phyloP scores from a whole-genome alignment of 2,113 vertebrate species.

The Fregata magnificens region DNA sequence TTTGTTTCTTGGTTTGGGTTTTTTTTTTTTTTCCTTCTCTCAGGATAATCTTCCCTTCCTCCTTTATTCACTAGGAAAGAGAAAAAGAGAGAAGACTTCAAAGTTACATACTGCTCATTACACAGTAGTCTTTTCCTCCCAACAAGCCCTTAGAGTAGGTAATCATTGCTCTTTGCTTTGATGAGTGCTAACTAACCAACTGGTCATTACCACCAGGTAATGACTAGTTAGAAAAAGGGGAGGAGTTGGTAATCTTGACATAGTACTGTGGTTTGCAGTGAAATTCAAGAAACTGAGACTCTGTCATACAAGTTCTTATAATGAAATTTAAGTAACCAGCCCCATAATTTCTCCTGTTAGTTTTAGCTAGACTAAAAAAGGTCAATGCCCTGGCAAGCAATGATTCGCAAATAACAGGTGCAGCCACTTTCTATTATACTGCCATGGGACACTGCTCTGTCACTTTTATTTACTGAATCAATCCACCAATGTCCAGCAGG shows the following conservation, averaged over 20 bases:
- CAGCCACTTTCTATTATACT: conserved; percentile 70
- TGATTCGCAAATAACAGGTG: conserved; percentile 84
- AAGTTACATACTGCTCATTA: neutral
- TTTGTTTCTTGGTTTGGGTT: fast-evolving
- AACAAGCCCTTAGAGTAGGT: neutral
- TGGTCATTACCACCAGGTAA: neutral
- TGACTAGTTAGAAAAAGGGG: neutral
- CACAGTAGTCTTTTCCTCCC: neutral
- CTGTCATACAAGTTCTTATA: conserved; percentile 8
- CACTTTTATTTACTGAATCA: conserved; percentile 87
- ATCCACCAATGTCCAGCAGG: conserved; percentile 82
- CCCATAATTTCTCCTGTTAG: conserved; percentile 74
- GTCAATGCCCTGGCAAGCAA: conserved; percentile 75
- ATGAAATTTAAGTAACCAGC: conserved; percentile 62
- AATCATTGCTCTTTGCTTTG: neutral
- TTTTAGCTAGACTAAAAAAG: conserved; percentile 74
- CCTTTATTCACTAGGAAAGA: neutral
- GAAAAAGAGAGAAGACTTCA: neutral
- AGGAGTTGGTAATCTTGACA: neutral
- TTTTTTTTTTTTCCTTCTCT: neutral
- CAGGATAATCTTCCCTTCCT: neutral
- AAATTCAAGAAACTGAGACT: conserved; percentile 18
- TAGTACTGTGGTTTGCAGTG: neutral
- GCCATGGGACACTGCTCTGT: conserved; percentile 76
- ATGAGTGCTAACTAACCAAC: neutral